Evolutionary conservation across 2,113 vertebrate species (phyloP).

Genomic region (Naja naja): DNA sequence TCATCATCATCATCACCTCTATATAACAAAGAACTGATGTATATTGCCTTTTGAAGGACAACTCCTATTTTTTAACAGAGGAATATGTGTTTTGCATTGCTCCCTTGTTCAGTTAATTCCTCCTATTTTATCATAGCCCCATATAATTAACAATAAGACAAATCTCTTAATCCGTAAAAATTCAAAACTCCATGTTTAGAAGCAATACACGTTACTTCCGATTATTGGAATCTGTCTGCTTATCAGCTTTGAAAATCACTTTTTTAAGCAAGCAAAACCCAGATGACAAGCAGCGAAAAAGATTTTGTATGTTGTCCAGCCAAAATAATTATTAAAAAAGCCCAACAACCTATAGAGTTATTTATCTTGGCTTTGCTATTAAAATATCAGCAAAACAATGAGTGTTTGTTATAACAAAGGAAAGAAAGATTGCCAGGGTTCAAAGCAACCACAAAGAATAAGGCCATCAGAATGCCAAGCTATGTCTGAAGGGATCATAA

Average conservation of each 20-base stretch:
- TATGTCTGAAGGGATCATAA: not conserved
- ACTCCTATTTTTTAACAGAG: not conserved
- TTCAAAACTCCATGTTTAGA: not conserved
- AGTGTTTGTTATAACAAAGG: not conserved
- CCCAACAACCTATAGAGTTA: not conserved
- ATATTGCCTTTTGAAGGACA: not conserved
- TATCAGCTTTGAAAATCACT: not conserved
- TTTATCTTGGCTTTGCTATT: not conserved
- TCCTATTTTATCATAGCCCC: not conserved
- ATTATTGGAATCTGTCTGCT: not conserved
- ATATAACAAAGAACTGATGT: not conserved
- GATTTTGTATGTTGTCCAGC: not conserved
- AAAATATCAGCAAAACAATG: not conserved
- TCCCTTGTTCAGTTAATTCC: not conserved
- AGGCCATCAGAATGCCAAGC: not conserved
- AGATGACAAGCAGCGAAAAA: not conserved
- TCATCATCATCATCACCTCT: not conserved
- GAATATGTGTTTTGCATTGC: not conserved
- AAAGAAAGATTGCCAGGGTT: not conserved
- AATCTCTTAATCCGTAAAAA: not conserved
- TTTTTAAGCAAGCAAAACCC: not conserved
- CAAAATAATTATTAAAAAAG: not conserved
- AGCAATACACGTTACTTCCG: not conserved
- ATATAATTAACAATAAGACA: not conserved
- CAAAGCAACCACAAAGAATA: not conserved